Percentiles rank a stretch among this genome's conserved stretches.
Conservation (phyloP, 35 echinoderm and acorn worm species). For the Hemicentrotus pulcherrimus region DNA sequence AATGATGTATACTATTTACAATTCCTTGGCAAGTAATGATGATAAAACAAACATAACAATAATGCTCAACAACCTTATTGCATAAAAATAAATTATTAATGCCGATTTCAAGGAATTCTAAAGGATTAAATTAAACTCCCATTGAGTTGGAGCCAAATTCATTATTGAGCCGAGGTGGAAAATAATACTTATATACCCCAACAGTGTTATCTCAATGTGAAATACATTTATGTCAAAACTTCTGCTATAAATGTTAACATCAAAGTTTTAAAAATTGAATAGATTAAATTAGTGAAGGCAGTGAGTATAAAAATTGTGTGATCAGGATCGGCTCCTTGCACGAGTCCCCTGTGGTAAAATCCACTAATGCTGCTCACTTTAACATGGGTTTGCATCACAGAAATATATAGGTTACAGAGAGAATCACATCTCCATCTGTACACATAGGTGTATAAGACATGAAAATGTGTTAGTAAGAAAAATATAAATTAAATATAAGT, state of each 20-base stretch:
- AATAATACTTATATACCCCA: neutral
- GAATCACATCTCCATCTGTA: neutral
- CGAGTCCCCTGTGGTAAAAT: too few relatives aligned
- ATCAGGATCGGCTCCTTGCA: too few relatives aligned
- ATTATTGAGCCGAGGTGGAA: neutral
- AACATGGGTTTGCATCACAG: neutral
- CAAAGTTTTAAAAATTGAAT: too few relatives aligned
- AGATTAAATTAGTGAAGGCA: too few relatives aligned
- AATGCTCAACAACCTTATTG: neutral
- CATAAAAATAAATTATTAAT: neutral
- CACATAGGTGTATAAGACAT: neutral
- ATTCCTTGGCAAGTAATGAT: neutral
- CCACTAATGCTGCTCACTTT: neutral
- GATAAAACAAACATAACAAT: neutral
- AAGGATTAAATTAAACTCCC: neutral
- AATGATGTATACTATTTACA: neutral
- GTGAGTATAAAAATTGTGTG: too few relatives aligned
- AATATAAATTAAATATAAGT: neutral
- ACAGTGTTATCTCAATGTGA: too few relatives aligned
- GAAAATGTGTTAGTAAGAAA: too few relatives aligned
- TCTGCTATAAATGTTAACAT: too few relatives aligned
- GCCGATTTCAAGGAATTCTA: neutral
- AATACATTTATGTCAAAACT: too few relatives aligned
- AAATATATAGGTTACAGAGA: neutral
- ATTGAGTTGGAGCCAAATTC: neutral